phyloP scores from a whole-genome alignment of 2,797 vertebrate species.

The Sebastes alutus region DNA sequence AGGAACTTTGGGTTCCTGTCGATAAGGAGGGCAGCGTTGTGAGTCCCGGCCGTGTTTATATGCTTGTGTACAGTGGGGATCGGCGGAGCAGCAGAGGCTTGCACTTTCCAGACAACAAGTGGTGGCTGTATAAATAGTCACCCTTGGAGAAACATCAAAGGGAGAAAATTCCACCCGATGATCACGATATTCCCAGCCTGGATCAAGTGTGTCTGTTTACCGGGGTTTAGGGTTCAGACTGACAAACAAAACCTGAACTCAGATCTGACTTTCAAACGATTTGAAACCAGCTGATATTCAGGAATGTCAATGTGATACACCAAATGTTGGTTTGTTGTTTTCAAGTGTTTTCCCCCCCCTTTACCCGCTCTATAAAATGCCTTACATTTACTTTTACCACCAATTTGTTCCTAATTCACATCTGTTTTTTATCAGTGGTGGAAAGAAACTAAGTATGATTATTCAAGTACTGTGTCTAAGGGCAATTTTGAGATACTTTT shows the following conservation, averaged over 20 bases:
- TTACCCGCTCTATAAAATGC: background rate
- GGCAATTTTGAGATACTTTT: background rate
- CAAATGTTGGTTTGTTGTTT: background rate
- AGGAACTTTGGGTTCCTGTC: conserved; percentile 88
- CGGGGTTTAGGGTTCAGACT: background rate
- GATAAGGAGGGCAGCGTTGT: conserved; percentile 82
- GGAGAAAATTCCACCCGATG: conserved; percentile 67
- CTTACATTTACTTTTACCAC: background rate
- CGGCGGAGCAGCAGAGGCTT: conserved; percentile 60
- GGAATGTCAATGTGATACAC: background rate
- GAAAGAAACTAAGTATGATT: background rate
- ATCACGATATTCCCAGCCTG: conserved; percentile 57
- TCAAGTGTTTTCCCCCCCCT: background rate
- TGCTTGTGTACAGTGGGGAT: conserved; percentile 77
- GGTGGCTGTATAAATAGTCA: conserved; percentile 81
- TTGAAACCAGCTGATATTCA: background rate
- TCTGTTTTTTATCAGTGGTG: background rate
- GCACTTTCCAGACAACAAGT: conserved; percentile 80
- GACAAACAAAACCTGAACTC: conserved; percentile 5
- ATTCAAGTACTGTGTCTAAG: background rate
- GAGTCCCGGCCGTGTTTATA: conserved; percentile 77
- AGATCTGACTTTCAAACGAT: background rate
- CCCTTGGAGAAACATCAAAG: conserved; percentile 80
- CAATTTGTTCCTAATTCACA: background rate
- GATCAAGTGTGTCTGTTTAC: conserved; percentile 6